phyloP scores from a whole-genome alignment of 2,113 vertebrate genomes.

The Phyllopteryx taeniolatus region DNA sequence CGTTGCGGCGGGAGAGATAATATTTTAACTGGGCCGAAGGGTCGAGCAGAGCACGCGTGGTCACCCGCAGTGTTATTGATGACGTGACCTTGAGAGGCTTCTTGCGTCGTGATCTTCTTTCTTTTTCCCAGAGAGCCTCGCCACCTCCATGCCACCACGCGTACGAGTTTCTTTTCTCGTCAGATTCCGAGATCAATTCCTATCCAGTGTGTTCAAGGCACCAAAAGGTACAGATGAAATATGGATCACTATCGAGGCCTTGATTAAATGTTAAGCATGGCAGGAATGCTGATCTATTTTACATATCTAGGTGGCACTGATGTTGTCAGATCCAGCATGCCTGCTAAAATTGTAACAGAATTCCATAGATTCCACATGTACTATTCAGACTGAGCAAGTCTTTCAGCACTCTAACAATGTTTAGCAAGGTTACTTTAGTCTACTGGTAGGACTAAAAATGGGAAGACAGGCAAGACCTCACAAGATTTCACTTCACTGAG shows the following conservation, averaged over 20 bases:
- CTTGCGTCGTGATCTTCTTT: neutral
- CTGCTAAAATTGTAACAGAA: neutral
- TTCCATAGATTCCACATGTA: neutral
- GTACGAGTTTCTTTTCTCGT: neutral
- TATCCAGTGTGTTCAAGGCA: conserved; percentile 24
- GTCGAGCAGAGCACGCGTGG: conserved; percentile 35
- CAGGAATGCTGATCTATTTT: conserved; percentile 23
- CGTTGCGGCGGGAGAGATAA: conserved; percentile 56
- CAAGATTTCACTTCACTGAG: too few relatives aligned
- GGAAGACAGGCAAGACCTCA: too few relatives aligned
- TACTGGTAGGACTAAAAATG: too few relatives aligned
- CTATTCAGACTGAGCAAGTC: neutral
- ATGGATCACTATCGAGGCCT: conserved; percentile 40
- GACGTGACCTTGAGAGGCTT: conserved; percentile 25
- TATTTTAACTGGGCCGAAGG: conserved; percentile 54
- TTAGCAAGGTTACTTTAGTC: neutral
- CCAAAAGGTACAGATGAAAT: conserved; percentile 21
- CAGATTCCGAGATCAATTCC: neutral
- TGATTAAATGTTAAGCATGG: conserved; percentile 42
- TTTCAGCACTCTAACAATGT: neutral
- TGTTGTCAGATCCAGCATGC: neutral
- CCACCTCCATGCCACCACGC: neutral
- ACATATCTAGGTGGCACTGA: neutral
- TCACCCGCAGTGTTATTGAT: conserved; percentile 46
- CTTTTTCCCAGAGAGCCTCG: neutral